Evolutionary conservation across 2,888 invertebrate genomes (phyloP).

Genomic region (Lasius fuliginosus): DNA sequence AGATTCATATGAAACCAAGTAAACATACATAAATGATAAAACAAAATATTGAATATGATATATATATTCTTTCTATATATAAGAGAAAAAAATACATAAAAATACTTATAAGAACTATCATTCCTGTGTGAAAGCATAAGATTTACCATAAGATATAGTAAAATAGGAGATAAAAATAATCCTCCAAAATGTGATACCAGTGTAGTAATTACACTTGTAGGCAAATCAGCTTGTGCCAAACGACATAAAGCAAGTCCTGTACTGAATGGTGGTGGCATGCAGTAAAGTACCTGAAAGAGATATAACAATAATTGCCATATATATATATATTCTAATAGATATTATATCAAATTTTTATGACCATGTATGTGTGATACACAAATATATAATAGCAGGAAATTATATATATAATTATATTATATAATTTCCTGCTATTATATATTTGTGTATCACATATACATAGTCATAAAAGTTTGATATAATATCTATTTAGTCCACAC

Average conservation of each 20-base stretch:
- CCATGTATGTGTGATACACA: too few species aligned
- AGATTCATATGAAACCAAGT: not conserved
- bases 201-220: constrained; percentile 83
- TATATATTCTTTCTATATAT: not conserved
- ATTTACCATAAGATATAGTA: constrained; percentile 83
- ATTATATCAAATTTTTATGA: too few species aligned
- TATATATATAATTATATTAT: not conserved
- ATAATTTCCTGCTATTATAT: not conserved
- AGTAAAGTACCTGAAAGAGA: constrained; percentile 82
- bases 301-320: constrained; percentile 11
- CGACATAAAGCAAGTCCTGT: constrained; percentile 83
- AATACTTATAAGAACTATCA: not conserved
- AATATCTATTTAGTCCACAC: not conserved
- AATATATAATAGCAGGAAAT: too few species aligned
- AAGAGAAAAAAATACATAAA: not conserved
- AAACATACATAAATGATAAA: not conserved
- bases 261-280: constrained; percentile 85
- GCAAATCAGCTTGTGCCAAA: constrained; percentile 82
- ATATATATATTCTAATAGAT: too few species aligned
- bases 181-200: constrained; percentile 83
- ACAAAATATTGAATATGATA: not conserved
- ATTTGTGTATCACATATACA: not conserved
- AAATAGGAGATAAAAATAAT: constrained; percentile 82
- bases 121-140: not conserved
- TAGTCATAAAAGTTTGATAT: not conserved